phyloP scores from a whole-genome alignment of 2,888 invertebrate species.

The Oxystoma pomonae region DNA sequence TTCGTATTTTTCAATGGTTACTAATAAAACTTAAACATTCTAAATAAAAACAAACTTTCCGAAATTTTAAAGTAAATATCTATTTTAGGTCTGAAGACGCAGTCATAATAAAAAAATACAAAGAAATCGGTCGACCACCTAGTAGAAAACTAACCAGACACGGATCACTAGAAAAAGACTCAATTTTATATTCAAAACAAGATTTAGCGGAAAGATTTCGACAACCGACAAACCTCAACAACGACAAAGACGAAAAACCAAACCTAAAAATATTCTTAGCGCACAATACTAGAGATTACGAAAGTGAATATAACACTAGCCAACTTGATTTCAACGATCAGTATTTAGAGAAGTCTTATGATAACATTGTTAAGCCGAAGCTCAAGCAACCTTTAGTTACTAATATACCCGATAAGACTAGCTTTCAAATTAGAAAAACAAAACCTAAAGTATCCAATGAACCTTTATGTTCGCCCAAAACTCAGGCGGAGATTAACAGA shows the following conservation, averaged over 20 bases:
- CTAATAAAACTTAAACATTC: no score
- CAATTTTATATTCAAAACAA: constrained; percentile 45
- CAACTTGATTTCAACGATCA: background rate
- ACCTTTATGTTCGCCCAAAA: constrained; percentile 15
- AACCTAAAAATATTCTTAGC: constrained; percentile 60
- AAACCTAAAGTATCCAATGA: constrained; percentile 3
- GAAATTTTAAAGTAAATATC: no score
- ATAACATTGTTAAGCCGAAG: constrained; percentile 23
- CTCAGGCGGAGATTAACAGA: constrained; percentile 8
- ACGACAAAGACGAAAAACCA: constrained; percentile 42
- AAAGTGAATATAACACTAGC: constrained; percentile 16
- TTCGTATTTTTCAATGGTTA: no score
- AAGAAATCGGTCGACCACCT: constrained; percentile 32
- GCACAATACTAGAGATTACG: constrained; percentile 45
- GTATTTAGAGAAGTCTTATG: constrained; percentile 10
- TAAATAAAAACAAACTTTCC: no score
- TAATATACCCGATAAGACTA: constrained; percentile 19
- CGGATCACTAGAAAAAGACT: constrained; percentile 38
- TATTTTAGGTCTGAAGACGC: constrained; percentile 28
- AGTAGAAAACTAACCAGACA: constrained; percentile 35
- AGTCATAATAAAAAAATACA: constrained; percentile 41
- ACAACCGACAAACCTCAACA: constrained; percentile 17
- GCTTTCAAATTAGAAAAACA: constrained; percentile 29
- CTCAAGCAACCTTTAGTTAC: constrained; percentile 30
- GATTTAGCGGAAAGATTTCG: constrained; percentile 47